phyloP scores from a whole-genome alignment of 2,113 vertebrate genomes.

The Aegotheles bennettii region DNA sequence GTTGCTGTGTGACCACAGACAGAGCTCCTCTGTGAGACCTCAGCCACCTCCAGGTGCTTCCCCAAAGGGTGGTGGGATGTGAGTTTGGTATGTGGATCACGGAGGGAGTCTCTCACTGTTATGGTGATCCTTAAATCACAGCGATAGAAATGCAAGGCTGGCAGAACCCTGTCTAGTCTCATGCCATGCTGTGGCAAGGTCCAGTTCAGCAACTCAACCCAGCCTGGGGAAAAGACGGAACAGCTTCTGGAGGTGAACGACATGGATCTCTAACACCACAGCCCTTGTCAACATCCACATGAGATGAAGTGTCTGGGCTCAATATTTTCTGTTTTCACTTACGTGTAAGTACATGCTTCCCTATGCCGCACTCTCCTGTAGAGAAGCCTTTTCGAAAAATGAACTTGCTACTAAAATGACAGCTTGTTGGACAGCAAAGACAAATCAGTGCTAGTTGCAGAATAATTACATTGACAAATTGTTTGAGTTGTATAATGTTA shows the following conservation, averaged over 20 bases:
- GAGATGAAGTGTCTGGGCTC: neutral
- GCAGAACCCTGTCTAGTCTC: neutral
- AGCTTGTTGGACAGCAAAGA: neutral
- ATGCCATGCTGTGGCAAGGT: neutral
- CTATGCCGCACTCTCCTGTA: neutral
- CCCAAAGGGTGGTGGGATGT: neutral
- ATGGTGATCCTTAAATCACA: neutral
- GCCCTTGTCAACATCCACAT: neutral
- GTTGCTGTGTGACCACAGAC: neutral
- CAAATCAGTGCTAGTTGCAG: neutral
- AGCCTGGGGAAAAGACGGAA: neutral
- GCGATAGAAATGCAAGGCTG: neutral
- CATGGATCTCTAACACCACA: neutral
- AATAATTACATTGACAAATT: neutral
- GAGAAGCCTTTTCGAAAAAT: neutral
- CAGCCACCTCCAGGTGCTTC: neutral
- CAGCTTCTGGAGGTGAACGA: neutral
- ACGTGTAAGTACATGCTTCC: neutral
- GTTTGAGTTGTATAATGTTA: neutral
- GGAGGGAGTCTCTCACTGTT: neutral
- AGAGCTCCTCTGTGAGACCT: neutral
- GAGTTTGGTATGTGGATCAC: neutral
- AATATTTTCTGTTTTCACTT: neutral
- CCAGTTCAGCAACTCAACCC: neutral
- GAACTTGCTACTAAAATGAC: neutral